Base-by-base conservation (phyloP, 2,888 invertebrate genomes). In the Pandemis corylana region DNA sequence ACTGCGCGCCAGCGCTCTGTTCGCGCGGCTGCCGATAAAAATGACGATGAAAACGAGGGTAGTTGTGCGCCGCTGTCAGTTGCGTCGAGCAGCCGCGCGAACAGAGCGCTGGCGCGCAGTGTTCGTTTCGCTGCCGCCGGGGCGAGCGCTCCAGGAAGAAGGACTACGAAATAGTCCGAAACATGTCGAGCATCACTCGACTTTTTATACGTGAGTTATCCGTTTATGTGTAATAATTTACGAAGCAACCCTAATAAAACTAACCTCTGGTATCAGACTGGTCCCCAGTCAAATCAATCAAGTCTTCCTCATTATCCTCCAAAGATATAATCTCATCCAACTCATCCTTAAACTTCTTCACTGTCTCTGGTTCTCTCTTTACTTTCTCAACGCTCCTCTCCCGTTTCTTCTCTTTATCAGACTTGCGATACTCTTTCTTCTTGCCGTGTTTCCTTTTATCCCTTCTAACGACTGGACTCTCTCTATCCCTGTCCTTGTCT, bases 251-350 rank as follows among this genome's bases (percentile, higher is more conserved):
- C 28, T 36, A 36, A 36, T 36, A 36, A 36, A 36, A 77, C 79
- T 81, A 75, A 94, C 94, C 90, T 88, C 91, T 94, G 12, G 93
- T 90, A 84, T 95, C 95, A 0, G 94, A 89, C 51, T 85, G 85
- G 28, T 95, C 95, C 5, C 95, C 95, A 0, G 96, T 95, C 79
- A 96, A 87, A 85, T 96, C 96, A 62, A 96, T 95, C 85, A 96
- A 90, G 79, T 96, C 96, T 78, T 93, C 90, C 0, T 90, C 89
- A 80, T 92, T 91, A 75, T 94, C 94, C 56, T 90, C 94, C 68
- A 94, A 80, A 0, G 91, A 91, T 76, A 94, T 94, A 10, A 95
- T 87, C 78, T 94, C 94, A 59, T 84, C 76, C 81, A 83, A 77
- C 83, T 81, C 0, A 86, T 85, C 7, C 78, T 76, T 81, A 82